Base-by-base conservation (phyloP, 2,797 vertebrate species). In the Ispidina picta region DNA sequence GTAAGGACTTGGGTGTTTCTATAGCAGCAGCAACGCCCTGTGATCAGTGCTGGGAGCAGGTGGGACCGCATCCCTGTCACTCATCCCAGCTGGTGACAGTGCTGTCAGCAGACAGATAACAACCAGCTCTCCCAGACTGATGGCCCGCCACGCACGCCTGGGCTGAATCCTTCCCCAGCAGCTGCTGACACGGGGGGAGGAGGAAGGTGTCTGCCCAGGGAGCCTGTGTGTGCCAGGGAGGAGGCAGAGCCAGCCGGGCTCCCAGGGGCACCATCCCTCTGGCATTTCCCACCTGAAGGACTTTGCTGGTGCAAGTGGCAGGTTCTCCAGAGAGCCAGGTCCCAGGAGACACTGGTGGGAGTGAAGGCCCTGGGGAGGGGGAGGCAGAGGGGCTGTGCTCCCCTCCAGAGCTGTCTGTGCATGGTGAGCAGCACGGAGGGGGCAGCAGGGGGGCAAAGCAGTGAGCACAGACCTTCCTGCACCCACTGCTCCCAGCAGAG, bases 1-100 rank as follows among this genome's bases (percentile, higher is more conserved):
- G 93, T 79, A 88, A 91, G 93, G 82, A 89, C 71, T 74, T 22
- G 83, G 71, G 90, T 92, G 93, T 94, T 95, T 92, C 95, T 94
- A 95, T 95, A 91, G 95, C 85, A 94, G 92, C 95, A 66, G 88
- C 90, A 63, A 90, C 41, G 10, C 64, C 82, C 74, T 1, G 15
- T 11, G 86, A 77, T 83, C 93, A 15, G 6, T 23, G 74, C 48
- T 16, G 41, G 75, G 86, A 89, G 89, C 85, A 91, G 94, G 92
- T 93, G 87, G 82, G 80, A 86, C 76, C 9, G 1, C 54, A 41
- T 26, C 58, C 81, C 62, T 49, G 41, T 91, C 83, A 33, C 93
- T 93, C 90, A 59, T 86, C 94, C 22, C 90, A 93, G 92, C 73
- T 78, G 93, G 28, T 64, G 94, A 90, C 83, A 56, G 86, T 9